phyloP scores from a whole-genome alignment of 2,797 vertebrate genomes.

The Sylvia borin region DNA sequence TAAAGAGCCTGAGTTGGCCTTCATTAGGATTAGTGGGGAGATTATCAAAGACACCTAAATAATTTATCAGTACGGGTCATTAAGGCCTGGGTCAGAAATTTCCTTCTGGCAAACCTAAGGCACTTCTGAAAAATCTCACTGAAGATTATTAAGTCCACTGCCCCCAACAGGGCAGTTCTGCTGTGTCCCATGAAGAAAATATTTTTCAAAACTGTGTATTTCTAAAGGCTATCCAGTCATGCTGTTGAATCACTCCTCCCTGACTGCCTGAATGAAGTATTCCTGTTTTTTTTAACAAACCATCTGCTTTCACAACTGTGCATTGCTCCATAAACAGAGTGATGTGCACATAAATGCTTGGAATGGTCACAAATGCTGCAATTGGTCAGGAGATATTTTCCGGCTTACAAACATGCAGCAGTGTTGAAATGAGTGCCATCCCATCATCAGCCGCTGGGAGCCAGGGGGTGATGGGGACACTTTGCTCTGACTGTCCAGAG shows the following conservation, averaged over 20 bases:
- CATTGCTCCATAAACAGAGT: neutral
- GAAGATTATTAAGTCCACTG: neutral
- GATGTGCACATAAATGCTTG: neutral
- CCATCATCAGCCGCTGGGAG: neutral
- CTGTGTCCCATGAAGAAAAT: neutral
- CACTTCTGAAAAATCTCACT: neutral
- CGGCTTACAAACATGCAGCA: accelerated
- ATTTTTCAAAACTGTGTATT: neutral
- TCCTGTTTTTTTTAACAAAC: neutral
- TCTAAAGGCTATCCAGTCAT: neutral
- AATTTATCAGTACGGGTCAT: neutral
- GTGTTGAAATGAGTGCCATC: neutral
- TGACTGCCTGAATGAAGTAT: neutral
- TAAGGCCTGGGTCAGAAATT: neutral
- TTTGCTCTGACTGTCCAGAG: neutral
- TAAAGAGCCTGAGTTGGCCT: neutral
- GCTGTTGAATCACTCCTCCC: neutral
- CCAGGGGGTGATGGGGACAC: accelerated
- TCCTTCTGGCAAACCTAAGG: neutral
- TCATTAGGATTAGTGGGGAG: neutral
- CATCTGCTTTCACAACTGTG: neutral
- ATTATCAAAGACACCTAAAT: conserved; percentile 11
- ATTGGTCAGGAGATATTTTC: neutral
- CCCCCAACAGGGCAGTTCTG: neutral
- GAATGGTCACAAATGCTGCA: neutral